Evolutionary conservation across 2,113 vertebrate species (phyloP).

Genomic region (Scartelaos histophorus): DNA sequence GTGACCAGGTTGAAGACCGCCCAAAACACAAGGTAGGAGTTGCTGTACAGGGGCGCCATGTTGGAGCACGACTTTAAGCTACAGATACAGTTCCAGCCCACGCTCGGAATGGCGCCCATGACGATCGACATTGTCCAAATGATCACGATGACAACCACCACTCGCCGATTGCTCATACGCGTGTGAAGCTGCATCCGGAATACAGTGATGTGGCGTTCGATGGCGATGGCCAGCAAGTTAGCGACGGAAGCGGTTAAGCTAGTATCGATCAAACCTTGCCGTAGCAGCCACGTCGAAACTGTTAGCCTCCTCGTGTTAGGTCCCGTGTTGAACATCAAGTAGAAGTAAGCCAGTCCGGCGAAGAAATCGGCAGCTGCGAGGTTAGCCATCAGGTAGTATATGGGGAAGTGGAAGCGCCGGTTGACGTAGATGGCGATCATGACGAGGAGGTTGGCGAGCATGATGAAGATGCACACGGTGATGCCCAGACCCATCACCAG

Average conservation of each 20-base stretch:
- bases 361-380: constrained; percentile 98
- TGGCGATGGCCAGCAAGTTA: constrained; percentile 95
- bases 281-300: constrained; percentile 95
- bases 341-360: constrained; percentile 98
- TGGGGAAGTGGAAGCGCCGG: constrained; percentile 97
- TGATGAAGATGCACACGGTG: constrained; percentile 99
- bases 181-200: constrained; percentile 99
- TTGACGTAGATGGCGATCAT: constrained; percentile 99
- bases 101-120: constrained; percentile 96
- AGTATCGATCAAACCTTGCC: constrained; percentile 97
- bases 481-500: constrained; percentile 98
- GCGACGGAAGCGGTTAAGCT: constrained; percentile 96
- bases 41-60: constrained; percentile 98
- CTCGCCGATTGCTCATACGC: constrained; percentile 95
- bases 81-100: constrained; percentile 99
- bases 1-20: constrained; percentile 97
- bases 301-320: constrained; percentile 94
- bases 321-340: constrained; percentile 99
- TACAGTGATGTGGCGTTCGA: constrained; percentile 97
- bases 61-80: constrained; percentile 89
- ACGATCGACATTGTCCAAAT: constrained; percentile 99
- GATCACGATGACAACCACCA: constrained; percentile 96
- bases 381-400: constrained; percentile 99
- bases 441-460: constrained; percentile 97
- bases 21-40: constrained; percentile 98